A percentile compares a stretch with the other conserved stretches of the same genome.
These are phyloP conservation scores for Nothoprocta pentlandii DNA, from an alignment of 2,113 vertebrate species.

Conservation along the genomic window DNA sequence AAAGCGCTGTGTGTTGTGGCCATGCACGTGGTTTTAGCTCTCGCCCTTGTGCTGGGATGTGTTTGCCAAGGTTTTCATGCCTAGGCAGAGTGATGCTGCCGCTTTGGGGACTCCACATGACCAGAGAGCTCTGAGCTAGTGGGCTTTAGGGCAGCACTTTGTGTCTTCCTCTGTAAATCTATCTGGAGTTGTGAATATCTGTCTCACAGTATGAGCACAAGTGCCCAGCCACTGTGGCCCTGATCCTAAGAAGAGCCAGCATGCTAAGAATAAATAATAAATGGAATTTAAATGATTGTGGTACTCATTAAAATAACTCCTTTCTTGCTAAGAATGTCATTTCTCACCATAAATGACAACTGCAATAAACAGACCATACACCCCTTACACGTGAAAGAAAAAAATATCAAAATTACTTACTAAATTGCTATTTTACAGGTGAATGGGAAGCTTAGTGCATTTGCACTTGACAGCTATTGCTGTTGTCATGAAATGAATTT, in stretches of 20 bases:
- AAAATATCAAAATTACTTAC: not conserved
- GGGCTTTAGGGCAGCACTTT: not conserved
- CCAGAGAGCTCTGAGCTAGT: not conserved
- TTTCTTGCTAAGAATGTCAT: not conserved
- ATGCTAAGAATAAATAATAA: not conserved
- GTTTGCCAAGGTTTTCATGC: not conserved
- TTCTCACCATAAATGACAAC: not conserved
- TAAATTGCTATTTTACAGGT: not conserved
- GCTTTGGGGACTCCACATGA: not conserved
- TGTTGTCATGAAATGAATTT: conserved; percentile 57
- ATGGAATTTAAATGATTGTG: not conserved
- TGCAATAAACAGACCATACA: not conserved
- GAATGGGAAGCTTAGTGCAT: not conserved
- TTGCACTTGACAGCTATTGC: conserved; percentile 26
- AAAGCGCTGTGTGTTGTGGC: not conserved
- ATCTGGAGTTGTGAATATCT: not conserved
- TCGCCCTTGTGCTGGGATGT: not conserved
- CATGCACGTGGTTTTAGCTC: not conserved
- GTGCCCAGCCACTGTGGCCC: not conserved
- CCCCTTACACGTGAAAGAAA: not conserved
- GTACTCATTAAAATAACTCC: not conserved
- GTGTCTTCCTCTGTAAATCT: not conserved
- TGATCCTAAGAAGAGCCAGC: not conserved
- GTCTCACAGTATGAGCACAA: not conserved
- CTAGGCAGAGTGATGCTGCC: not conserved